These are phyloP conservation scores for Calephelis nemesis DNA, from an alignment of 1,140 invertebrate genomes.

Conservation along the genomic window DNA sequence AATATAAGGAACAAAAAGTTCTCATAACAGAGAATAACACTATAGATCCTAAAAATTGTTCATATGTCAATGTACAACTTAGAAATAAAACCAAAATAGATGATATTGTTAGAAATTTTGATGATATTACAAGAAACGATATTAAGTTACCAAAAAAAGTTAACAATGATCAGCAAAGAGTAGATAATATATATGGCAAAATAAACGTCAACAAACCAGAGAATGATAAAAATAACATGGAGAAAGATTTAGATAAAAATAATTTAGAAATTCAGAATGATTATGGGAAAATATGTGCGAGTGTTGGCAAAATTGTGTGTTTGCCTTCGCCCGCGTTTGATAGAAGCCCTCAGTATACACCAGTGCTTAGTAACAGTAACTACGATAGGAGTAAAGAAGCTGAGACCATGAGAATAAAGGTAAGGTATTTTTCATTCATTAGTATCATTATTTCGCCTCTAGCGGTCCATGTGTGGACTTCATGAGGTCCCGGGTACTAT, in stretches of 20 bases:
- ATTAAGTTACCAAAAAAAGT: conserved; percentile 61
- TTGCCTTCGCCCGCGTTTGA: conserved; percentile 56
- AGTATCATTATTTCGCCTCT: neutral
- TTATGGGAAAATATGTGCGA: conserved; percentile 45
- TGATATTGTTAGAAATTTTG: conserved; percentile 69
- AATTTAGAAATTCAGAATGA: conserved; percentile 34
- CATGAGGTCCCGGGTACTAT: no score
- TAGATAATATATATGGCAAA: conserved; percentile 58
- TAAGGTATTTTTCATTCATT: conserved; percentile 33
- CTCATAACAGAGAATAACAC: conserved; percentile 67
- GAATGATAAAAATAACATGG: conserved; percentile 26
- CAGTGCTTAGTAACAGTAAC: conserved; percentile 56
- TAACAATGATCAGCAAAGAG: conserved; percentile 54
- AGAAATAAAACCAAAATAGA: conserved; percentile 70
- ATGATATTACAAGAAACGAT: conserved; percentile 43
- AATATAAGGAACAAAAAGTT: conserved; percentile 58
- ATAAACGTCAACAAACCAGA: conserved; percentile 46
- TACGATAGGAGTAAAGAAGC: conserved; percentile 61
- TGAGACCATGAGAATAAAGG: conserved; percentile 58
- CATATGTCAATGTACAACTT: conserved; percentile 68
- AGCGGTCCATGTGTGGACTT: no score
- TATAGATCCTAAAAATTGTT: conserved; percentile 60
- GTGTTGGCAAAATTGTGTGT: conserved; percentile 38
- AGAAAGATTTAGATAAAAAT: conserved; percentile 36
- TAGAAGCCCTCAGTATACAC: conserved; percentile 63